Evolutionary conservation across 1,140 invertebrate genomes (phyloP).

Genomic region (Heliconius hewitsoni): DNA sequence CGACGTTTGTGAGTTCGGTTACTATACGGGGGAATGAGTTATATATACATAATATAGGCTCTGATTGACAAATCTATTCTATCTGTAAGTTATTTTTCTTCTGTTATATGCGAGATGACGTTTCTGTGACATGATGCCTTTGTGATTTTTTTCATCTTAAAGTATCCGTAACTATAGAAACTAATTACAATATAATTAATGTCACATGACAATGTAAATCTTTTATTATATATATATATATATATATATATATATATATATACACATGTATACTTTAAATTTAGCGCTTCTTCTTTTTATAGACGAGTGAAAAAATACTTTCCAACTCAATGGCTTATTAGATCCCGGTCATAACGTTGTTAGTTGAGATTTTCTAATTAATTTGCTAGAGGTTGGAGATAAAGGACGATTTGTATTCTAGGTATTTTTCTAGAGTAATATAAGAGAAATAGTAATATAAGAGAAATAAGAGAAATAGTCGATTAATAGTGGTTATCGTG

Average conservation of each 20-base stretch:
- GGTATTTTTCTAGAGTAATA: neutral
- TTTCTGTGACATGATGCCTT: too few relatives aligned
- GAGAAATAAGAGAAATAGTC: neutral
- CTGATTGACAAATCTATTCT: neutral
- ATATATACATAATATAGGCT: too few relatives aligned
- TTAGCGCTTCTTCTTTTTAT: constrained; percentile 8
- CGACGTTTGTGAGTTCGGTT: too few relatives aligned
- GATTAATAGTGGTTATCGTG: too few relatives aligned
- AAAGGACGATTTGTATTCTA: neutral
- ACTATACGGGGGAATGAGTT: too few relatives aligned
- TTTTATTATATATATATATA: neutral
- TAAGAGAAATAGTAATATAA: neutral
- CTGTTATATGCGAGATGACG: too few relatives aligned
- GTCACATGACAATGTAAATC: too few relatives aligned
- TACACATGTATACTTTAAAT: constrained; percentile 1
- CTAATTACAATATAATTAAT: too few relatives aligned
- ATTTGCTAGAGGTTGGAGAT: constrained; percentile 9
- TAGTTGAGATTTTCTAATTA: constrained; percentile 21
- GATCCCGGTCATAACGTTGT: constrained; percentile 13
- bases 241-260: neutral
- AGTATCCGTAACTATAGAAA: too few relatives aligned
- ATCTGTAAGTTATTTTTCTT: too few relatives aligned
- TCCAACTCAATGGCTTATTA: constrained; percentile 30
- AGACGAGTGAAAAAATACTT: constrained; percentile 1
- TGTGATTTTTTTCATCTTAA: too few relatives aligned